phyloP scores from a whole-genome alignment of 2,797 vertebrate species.

The Micropoecilia bifurca region DNA sequence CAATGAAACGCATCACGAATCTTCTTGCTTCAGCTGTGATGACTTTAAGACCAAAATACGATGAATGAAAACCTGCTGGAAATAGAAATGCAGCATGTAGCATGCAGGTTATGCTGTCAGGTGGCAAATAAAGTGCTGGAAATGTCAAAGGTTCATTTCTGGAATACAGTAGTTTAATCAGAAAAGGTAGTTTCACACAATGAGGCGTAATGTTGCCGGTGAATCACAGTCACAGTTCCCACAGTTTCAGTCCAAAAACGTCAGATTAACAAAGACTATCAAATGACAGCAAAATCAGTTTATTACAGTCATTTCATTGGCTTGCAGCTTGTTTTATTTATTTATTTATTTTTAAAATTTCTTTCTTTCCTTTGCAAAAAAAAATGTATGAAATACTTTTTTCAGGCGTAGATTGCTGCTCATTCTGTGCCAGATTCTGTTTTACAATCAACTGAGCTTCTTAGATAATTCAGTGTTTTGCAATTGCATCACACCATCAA shows the following conservation, averaged over 20 bases:
- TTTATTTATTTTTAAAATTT: not conserved
- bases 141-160: not conserved
- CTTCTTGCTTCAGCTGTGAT: not conserved
- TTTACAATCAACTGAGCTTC: not conserved
- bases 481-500: not conserved
- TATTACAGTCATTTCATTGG: not conserved
- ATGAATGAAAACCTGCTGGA: not conserved
- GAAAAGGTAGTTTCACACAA: not conserved
- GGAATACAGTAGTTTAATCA: not conserved
- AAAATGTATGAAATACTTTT: not conserved
- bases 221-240: not conserved
- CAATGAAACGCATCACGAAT: not conserved
- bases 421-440: not conserved
- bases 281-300: not conserved
- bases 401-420: not conserved
- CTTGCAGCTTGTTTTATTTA: not conserved
- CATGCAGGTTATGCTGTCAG: not conserved
- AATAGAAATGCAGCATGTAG: not conserved
- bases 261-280: slow-evolving; percentile 5
- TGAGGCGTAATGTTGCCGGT: not conserved
- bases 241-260: not conserved
- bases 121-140: not conserved
- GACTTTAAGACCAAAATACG: slow-evolving; percentile 8
- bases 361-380: not conserved
- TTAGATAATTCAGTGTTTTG: not conserved